phyloP scores from a whole-genome alignment of 1,140 invertebrate species.

The Subanguina moxae region DNA sequence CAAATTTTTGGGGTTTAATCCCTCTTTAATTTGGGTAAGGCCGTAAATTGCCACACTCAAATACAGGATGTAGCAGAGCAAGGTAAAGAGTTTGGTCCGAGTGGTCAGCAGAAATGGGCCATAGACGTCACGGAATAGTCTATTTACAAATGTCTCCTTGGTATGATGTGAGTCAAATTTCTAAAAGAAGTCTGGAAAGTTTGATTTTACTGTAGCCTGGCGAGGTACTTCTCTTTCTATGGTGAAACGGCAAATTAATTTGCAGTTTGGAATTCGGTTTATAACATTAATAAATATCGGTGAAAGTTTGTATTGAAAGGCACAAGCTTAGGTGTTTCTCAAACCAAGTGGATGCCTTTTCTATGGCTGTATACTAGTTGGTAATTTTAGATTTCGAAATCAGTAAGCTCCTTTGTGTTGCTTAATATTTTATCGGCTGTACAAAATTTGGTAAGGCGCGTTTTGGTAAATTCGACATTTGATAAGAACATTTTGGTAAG shows the following conservation, averaged over 20 bases:
- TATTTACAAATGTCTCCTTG: slow-evolving; percentile 60
- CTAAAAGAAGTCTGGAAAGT: slow-evolving; percentile 14
- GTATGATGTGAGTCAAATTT: slow-evolving; percentile 41
- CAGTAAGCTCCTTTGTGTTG: no score
- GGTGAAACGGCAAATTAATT: background rate
- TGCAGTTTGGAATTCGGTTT: background rate
- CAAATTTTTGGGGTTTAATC: slow-evolving; percentile 50
- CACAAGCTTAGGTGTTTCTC: background rate
- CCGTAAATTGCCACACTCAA: slow-evolving; percentile 80
- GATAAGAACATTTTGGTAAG: no score
- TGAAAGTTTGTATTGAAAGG: background rate
- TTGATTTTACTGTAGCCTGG: background rate
- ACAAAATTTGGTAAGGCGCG: no score
- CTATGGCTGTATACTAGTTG: no score
- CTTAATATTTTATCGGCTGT: no score
- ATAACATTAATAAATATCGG: background rate
- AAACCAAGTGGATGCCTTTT: no score
- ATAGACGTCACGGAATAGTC: slow-evolving; percentile 76
- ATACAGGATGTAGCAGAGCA: slow-evolving; percentile 76
- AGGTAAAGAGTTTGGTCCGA: slow-evolving; percentile 72
- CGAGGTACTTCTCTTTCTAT: slow-evolving; percentile 3
- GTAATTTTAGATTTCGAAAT: no score
- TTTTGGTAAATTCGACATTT: no score
- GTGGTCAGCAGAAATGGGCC: slow-evolving; percentile 73
- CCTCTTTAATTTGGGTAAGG: slow-evolving; percentile 74